Base-by-base conservation (phyloP, 2,113 vertebrate species). In the Melanerpes aurifrons region DNA sequence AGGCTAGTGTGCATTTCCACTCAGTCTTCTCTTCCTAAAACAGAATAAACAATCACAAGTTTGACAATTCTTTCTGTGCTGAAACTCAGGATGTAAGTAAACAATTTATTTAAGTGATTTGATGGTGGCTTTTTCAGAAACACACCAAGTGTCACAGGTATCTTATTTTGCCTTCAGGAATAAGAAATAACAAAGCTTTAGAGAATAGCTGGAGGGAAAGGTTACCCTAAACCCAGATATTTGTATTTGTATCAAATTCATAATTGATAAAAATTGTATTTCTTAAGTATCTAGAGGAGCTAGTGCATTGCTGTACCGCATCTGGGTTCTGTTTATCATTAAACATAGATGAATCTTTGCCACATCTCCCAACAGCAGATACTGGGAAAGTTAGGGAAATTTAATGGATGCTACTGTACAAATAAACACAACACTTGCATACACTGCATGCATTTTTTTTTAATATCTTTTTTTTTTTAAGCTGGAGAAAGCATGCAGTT, bases 31-130 rank as follows among this genome's bases (percentile, higher is more conserved):
- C 47, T 82, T 79, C 10, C 35, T 91, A 59, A 81, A 95, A 71
- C 35, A 88, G 78, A 91, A 94, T 48, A 93, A 96, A 87, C 54
- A n/a, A 74, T 79, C 84, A 32, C 43, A 94, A 70, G 25, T 8
- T 62, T 89, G 56, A 70, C 83, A 64, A 35, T 74, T 48, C 9
- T 93, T 95, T 83, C 48, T 17, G 29, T 87, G 79, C 67, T 88
- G 71, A 84, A 79, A 8, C 7, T 85, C 45, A 7, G 56, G 31
- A 29, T 57, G 15, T 70, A 82, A 90, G 64, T 70, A 86, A 87
- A 77, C 31, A 93, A n/a, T 37, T 86, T 84, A 66, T 87, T 35
- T 3, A 59, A 48, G 58, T 75, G 37, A 32, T 78, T 90, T 64
- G 73, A 61, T 69, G 80, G 68, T 76, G 68, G 10, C 26, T 92